Evolutionary conservation across 2,113 vertebrate species (phyloP).

Genomic region (Scytalopus superciliaris): DNA sequence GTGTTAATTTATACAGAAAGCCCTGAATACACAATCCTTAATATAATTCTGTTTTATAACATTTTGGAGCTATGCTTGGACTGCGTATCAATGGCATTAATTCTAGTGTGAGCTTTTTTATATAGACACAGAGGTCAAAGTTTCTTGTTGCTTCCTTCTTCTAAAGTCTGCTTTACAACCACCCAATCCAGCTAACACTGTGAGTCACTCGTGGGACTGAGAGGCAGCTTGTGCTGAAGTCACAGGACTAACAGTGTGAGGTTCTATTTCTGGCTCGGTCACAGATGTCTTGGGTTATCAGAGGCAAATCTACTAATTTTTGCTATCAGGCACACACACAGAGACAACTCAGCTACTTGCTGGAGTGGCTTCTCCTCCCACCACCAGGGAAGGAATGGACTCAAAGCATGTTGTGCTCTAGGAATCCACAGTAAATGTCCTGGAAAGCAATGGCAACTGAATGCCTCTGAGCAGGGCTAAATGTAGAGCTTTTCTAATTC

Average conservation of each 20-base stretch:
- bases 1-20: neutral
- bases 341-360: neutral
- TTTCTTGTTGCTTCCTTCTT: neutral
- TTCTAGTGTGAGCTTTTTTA: neutral
- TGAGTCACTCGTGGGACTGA: neutral
- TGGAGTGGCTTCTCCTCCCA: neutral
- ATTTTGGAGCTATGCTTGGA: neutral
- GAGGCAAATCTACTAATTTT: neutral
- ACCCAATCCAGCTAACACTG: neutral
- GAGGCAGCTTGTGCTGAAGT: neutral
- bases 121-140: neutral
- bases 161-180: neutral
- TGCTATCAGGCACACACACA: fast-evolving
- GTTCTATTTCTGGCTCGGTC: neutral
- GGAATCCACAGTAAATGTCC: neutral
- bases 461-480: neutral
- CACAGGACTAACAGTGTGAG: neutral
- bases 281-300: neutral
- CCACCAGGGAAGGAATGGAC: neutral
- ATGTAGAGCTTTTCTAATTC: neutral
- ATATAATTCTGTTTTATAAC: neutral
- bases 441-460: neutral
- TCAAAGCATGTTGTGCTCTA: neutral
- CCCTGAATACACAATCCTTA: neutral
- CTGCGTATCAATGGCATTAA: neutral